phyloP scores from a whole-genome alignment of 2,888 invertebrate genomes.

The Hirtodrosophila cameraria region DNA sequence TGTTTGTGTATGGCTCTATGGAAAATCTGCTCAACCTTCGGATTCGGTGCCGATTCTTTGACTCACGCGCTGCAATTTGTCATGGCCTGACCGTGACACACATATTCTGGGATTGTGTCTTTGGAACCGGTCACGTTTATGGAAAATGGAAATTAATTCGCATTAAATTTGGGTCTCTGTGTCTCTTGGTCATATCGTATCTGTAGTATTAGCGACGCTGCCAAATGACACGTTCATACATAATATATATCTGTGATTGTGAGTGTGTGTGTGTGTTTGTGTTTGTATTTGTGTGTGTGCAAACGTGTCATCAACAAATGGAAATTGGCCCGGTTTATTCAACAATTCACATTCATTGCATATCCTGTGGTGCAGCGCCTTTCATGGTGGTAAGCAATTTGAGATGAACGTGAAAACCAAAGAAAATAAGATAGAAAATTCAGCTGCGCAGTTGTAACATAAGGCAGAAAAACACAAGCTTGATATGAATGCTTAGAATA shows the following conservation, averaged over 20 bases:
- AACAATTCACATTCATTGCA: constrained; percentile 43
- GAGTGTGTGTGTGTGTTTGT: background rate
- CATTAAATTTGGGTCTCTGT: constrained; percentile 61
- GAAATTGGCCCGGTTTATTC: constrained; percentile 35
- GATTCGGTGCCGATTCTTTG: constrained; percentile 41
- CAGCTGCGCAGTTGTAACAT: constrained; percentile 12
- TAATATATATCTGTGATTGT: constrained; percentile 32
- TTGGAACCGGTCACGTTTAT: constrained; percentile 52
- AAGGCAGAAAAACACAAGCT: too few species aligned
- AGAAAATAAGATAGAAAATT: constrained; percentile 13
- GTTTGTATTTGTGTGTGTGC: constrained; percentile 15
- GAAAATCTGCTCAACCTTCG: constrained; percentile 27
- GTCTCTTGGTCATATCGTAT: constrained; percentile 21
- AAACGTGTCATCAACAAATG: constrained; percentile 59
- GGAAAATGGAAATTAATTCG: constrained; percentile 69
- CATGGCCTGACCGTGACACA: constrained; percentile 73
- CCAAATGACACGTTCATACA: constrained; percentile 71
- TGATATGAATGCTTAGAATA: too few species aligned
- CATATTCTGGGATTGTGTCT: constrained; percentile 46
- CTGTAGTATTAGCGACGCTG: constrained; percentile 66
- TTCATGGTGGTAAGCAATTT: constrained; percentile 5
- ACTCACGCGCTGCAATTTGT: constrained; percentile 73
- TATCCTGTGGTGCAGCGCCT: constrained; percentile 42
- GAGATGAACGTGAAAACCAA: constrained; percentile 13
- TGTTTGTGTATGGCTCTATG: constrained; percentile 44